phyloP scores from a whole-genome alignment of 2,113 vertebrate species.

The Struthio camelus region DNA sequence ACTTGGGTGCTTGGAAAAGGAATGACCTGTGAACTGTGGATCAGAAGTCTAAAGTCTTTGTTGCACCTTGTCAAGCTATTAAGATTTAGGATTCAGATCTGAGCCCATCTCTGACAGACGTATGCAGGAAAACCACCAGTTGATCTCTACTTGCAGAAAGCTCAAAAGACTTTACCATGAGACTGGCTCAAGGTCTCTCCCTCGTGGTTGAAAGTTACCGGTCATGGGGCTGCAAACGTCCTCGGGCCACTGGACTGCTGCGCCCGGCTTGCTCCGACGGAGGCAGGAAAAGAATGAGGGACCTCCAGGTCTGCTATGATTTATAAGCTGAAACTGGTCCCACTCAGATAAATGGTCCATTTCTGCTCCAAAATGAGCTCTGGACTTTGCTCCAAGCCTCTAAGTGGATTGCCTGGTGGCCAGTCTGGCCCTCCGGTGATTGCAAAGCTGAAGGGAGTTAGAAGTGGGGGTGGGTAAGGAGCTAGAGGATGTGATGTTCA shows the following conservation, averaged over 20 bases:
- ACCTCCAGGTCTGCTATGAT: background rate
- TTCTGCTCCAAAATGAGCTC: background rate
- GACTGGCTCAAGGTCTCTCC: conserved; percentile 46
- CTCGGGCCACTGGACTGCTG: background rate
- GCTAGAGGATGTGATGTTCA: conserved; percentile 17
- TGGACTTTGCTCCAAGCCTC: conserved; percentile 30
- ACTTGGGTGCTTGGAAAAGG: background rate
- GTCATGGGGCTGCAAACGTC: background rate
- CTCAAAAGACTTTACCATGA: background rate
- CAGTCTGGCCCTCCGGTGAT: conserved; percentile 11
- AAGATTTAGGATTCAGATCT: background rate
- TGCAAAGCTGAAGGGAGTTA: background rate
- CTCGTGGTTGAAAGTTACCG: conserved; percentile 38
- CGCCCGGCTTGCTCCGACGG: background rate
- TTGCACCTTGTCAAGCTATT: background rate
- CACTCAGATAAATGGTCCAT: conserved; percentile 34
- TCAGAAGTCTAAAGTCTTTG: background rate
- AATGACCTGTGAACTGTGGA: background rate
- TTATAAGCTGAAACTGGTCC: conserved; percentile 20
- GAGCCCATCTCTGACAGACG: background rate
- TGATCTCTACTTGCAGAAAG: conserved; percentile 5
- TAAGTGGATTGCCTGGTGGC: conserved; percentile 67
- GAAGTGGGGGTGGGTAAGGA: conserved; percentile 2
- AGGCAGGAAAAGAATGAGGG: background rate
- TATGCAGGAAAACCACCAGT: background rate